Conservation (phyloP, 35 echinoderm and acorn worm genomes). For the Amphiura filiformis region DNA sequence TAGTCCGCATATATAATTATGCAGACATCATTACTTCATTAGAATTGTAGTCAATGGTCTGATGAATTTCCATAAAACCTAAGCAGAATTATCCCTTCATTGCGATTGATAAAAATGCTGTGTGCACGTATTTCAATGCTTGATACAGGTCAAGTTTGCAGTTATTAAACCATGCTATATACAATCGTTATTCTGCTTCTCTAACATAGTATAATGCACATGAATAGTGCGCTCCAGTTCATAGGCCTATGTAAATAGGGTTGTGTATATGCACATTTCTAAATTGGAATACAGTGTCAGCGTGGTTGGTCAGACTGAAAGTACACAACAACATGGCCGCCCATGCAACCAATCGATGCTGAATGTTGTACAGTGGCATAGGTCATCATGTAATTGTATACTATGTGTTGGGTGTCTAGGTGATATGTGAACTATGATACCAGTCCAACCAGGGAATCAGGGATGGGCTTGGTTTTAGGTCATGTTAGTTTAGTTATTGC, state of each 20-base stretch:
- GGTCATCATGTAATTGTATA: background rate
- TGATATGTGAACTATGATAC: conserved; percentile 8
- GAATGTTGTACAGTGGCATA: conserved; percentile 6
- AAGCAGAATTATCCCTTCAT: too few species aligned
- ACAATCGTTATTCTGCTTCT: too few species aligned
- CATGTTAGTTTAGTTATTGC: background rate
- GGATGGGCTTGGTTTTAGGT: background rate
- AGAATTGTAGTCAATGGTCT: too few species aligned
- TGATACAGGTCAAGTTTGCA: too few species aligned
- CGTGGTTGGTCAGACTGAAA: background rate
- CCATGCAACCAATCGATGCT: background rate
- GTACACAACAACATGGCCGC: conserved; percentile 6
- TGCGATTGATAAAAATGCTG: too few species aligned
- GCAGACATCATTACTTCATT: too few species aligned
- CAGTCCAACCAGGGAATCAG: background rate
- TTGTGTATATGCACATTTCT: background rate
- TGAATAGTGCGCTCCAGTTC: background rate
- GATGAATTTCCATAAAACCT: too few species aligned
- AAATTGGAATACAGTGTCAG: background rate
- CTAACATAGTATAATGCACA: too few species aligned
- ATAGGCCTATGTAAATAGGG: conserved; percentile 4
- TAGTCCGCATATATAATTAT: too few species aligned
- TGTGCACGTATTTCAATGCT: too few species aligned
- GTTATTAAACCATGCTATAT: too few species aligned
- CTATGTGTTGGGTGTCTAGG: conserved; percentile 12